These are phyloP conservation scores for Chromobotia macracanthus DNA, from an alignment of 2,797 vertebrate species.

Conservation along the genomic window DNA sequence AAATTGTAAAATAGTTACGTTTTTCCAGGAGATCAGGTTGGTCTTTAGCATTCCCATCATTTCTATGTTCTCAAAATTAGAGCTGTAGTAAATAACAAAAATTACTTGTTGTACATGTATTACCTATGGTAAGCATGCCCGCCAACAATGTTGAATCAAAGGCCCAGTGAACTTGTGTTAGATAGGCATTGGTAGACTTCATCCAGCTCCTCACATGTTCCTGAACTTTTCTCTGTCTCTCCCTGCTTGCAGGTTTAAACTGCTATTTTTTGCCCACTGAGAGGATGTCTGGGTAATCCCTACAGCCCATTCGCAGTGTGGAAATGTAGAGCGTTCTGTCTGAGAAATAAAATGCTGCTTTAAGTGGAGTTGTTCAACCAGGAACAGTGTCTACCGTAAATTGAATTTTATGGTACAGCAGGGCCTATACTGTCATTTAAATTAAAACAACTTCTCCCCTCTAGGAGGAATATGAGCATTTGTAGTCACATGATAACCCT, in stretches of 20 bases:
- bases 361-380: conserved; percentile 10
- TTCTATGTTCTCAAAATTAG: neutral
- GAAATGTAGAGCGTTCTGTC: conserved; percentile 14
- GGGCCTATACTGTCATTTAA: neutral
- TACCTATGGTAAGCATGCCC: neutral
- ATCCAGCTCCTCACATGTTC: conserved; percentile 26
- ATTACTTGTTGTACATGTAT: too few species aligned
- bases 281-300: conserved; percentile 39
- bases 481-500: neutral
- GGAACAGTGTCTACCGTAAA: neutral
- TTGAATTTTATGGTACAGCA: neutral
- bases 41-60: too few species aligned
- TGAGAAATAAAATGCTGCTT: conserved; percentile 17
- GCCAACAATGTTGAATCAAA: neutral
- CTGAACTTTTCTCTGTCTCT: conserved; percentile 20
- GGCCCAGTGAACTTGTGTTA: neutral
- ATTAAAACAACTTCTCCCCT: neutral
- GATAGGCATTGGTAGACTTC: conserved; percentile 5
- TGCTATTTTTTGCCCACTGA: conserved; percentile 36
- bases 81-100: neutral
- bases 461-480: neutral
- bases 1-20: too few species aligned
- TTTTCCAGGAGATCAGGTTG: too few species aligned
- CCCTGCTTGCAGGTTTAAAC: conserved; percentile 24
- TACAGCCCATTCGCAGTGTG: conserved; percentile 17